phyloP scores from a whole-genome alignment of 2,113 vertebrate genomes.

The Phaetusa simplex region DNA sequence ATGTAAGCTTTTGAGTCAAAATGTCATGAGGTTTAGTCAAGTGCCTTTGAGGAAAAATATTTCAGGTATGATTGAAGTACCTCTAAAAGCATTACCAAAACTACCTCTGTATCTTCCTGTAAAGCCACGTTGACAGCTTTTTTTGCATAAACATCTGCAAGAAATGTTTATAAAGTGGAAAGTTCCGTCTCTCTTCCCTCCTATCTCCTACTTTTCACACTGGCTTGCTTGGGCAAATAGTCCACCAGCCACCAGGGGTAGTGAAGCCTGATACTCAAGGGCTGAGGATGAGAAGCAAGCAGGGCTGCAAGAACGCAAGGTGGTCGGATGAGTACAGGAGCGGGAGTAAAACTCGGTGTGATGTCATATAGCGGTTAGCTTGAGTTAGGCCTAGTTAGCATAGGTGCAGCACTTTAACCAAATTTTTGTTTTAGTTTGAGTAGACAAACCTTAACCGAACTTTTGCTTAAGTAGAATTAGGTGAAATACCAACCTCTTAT shows the following conservation, averaged over 20 bases:
- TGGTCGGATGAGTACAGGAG: neutral
- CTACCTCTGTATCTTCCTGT: neutral
- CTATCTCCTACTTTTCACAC: neutral
- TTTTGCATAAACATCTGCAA: neutral
- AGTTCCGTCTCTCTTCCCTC: neutral
- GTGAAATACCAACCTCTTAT: neutral
- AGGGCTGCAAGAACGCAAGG: neutral
- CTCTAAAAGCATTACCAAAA: neutral
- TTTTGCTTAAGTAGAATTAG: neutral
- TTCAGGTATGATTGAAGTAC: neutral
- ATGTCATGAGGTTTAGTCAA: neutral
- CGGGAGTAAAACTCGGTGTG: neutral
- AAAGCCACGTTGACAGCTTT: neutral
- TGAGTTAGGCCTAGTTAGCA: neutral
- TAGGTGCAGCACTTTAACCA: neutral
- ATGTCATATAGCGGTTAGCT: neutral
- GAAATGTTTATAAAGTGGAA: neutral
- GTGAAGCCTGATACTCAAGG: neutral
- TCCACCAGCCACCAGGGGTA: neutral
- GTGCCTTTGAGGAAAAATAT: neutral
- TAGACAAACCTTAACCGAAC: neutral
- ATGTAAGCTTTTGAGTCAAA: constrained; percentile 16
- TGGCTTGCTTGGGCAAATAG: neutral
- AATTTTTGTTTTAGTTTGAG: neutral
- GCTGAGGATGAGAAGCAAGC: neutral